These are phyloP conservation scores for Notospermus geniculatus DNA, from an alignment of 1,140 invertebrate genomes.

Conservation along the genomic window DNA sequence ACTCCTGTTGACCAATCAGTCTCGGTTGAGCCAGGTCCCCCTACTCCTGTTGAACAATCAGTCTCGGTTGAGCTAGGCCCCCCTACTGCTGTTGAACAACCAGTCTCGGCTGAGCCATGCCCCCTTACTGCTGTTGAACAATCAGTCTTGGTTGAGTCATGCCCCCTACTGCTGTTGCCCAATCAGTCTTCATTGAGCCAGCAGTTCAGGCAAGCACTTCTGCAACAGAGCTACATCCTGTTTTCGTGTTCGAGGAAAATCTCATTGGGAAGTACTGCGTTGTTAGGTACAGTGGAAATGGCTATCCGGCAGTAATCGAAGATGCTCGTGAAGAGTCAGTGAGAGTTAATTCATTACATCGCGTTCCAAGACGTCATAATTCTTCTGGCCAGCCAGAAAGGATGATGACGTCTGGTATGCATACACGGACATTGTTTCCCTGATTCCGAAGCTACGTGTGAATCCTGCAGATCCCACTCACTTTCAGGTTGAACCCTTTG, in stretches of 20 bases:
- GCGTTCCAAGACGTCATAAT: background rate
- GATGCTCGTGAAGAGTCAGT: slow-evolving; percentile 2
- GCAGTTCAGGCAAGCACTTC: background rate
- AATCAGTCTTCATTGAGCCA: background rate
- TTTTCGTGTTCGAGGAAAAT: background rate
- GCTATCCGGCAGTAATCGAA: background rate
- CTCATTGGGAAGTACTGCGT: slow-evolving; percentile 2
- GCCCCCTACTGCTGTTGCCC: background rate
- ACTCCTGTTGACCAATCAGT: background rate
- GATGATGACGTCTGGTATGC: background rate
- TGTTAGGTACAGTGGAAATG: background rate
- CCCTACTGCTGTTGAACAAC: too few relatives aligned
- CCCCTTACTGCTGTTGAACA: too few relatives aligned
- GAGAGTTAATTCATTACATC: background rate
- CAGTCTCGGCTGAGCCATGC: background rate
- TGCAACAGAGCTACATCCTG: background rate
- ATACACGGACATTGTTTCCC: background rate
- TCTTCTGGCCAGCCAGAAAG: background rate
- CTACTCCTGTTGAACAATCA: background rate
- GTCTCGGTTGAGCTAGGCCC: background rate
- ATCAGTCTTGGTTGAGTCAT: background rate
- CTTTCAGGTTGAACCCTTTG: too few relatives aligned
- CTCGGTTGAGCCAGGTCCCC: background rate
- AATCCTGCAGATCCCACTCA: background rate
- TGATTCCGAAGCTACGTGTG: too few relatives aligned